Base-by-base conservation (phyloP, 53 echinoderm and acorn worm species). In the Paracentrotus lividus region DNA sequence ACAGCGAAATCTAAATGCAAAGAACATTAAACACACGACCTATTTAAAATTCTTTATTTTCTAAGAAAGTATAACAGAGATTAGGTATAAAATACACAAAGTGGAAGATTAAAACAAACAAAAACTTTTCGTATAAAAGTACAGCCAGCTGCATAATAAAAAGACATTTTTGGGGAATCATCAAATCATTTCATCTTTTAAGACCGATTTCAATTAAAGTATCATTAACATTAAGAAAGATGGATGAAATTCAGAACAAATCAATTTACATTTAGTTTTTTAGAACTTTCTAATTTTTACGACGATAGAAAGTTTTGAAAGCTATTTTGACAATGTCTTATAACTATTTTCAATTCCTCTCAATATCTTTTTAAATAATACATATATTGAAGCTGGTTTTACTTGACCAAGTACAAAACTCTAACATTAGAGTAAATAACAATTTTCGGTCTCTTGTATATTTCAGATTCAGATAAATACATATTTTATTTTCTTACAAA, bases 101-200 rank as follows among this genome's bases (percentile, higher is more conserved):
- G 13, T 47, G 81, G 47, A 49, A 45, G 26, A 47, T 81, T n/a
- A n/a, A 9, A 44, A 45, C 2, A 26, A 45, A n/a, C n/a, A n/a
- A n/a, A n/a, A n/a, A 2, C 12, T 81, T 47, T 40, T 64, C 29
- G 27, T 45, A 81, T 45, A 78, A 78, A 78, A 78, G 47, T 81
- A 81, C 81, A 81, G 81, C 81, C 81, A 81, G 81, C 81, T 81
- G 81, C 81, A 81, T 81, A 8, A 45, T 47, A 81, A 81, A 81
- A 81, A 81, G 33, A 81, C n/a, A 81, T 9, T 26, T 45, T n/a
- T n/a, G 23, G 40, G 27, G 6, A 81, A 76, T 76, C 76, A 31
- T 8, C 18, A 36, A 42, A 81, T 45, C 81, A 81, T 8, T 45
- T 26, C 10, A 67, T 10, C 7, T 14, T 32, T 32, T 67, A 45